phyloP scores from a whole-genome alignment of 2,113 vertebrate genomes.

The Cololabis saira region DNA sequence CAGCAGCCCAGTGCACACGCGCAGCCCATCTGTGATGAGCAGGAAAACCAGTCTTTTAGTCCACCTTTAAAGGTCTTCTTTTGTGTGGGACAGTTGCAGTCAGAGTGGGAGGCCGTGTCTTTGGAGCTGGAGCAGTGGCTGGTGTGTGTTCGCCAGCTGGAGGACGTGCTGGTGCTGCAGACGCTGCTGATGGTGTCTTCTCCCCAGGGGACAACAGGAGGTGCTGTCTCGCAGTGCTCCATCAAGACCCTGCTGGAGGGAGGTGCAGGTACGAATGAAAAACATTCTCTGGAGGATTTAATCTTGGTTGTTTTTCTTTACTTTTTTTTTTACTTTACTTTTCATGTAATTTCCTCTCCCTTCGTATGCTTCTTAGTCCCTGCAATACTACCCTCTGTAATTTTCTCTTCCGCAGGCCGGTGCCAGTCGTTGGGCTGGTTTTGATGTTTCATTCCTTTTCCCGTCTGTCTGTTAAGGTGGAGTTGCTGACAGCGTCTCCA shows the following conservation, averaged over 20 bases:
- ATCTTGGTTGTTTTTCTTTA: no score
- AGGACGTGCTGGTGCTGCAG: slow-evolving; percentile 93
- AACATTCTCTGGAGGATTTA: rapidly evolving
- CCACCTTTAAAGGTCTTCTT: no score
- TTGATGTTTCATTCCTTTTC: not conserved
- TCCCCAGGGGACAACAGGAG: slow-evolving; percentile 74
- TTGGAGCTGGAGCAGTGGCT: slow-evolving; percentile 95
- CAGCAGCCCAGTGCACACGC: no score
- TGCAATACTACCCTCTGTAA: not conserved
- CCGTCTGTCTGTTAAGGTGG: slow-evolving; percentile 79
- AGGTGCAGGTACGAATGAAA: slow-evolving; percentile 86
- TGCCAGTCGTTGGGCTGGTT: not conserved
- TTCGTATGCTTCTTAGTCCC: rapidly evolving
- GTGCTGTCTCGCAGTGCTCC: slow-evolving; percentile 84
- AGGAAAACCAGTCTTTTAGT: no score
- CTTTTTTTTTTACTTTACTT: not conserved
- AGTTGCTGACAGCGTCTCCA: slow-evolving; percentile 92
- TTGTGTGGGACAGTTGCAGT: slow-evolving; percentile 69
- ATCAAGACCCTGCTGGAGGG: slow-evolving; percentile 90
- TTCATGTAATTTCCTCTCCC: no score
- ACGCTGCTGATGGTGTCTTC: slow-evolving; percentile 84
- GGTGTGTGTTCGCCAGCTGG: slow-evolving; percentile 91
- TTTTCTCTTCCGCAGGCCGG: not conserved
- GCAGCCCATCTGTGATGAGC: no score
- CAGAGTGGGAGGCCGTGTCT: slow-evolving; percentile 94